Conservation (phyloP, 1,140 invertebrate species). For the Drosophila sturtevanti region DNA sequence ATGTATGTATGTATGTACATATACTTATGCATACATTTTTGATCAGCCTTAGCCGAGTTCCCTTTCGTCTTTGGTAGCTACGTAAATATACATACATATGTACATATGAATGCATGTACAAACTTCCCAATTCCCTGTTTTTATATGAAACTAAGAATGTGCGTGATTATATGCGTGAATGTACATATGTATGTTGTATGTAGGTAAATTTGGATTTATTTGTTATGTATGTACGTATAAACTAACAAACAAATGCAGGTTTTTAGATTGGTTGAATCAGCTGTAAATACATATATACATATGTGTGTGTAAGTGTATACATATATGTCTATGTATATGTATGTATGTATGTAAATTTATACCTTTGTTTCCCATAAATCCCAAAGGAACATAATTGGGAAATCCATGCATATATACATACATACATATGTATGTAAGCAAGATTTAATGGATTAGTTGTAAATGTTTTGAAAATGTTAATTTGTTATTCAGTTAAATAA, state of each 20-base stretch:
- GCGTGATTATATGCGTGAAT: not conserved
- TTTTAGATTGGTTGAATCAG: not conserved
- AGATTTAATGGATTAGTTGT: too few relatives aligned
- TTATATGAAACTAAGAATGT: not conserved
- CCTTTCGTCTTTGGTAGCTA: not conserved
- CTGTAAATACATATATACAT: not conserved
- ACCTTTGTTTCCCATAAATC: too few relatives aligned
- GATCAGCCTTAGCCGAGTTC: constrained; percentile 1
- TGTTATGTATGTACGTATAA: not conserved
- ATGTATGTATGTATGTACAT: not conserved
- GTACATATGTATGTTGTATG: too few relatives aligned
- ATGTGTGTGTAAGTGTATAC: too few relatives aligned
- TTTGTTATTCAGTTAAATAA: too few relatives aligned
- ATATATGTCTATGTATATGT: too few relatives aligned
- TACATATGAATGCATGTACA: not conserved
- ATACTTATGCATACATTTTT: not conserved
- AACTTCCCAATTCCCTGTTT: not conserved
- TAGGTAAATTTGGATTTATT: not conserved
- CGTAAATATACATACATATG: not conserved
- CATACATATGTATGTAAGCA: not conserved
- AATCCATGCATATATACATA: too few relatives aligned
- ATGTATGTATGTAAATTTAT: too few relatives aligned
- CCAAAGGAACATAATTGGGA: too few relatives aligned
- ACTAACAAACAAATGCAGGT: not conserved
- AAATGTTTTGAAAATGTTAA: too few relatives aligned